Base-by-base conservation (phyloP, 2,888 invertebrate genomes). In the Clistopyga incitator region DNA sequence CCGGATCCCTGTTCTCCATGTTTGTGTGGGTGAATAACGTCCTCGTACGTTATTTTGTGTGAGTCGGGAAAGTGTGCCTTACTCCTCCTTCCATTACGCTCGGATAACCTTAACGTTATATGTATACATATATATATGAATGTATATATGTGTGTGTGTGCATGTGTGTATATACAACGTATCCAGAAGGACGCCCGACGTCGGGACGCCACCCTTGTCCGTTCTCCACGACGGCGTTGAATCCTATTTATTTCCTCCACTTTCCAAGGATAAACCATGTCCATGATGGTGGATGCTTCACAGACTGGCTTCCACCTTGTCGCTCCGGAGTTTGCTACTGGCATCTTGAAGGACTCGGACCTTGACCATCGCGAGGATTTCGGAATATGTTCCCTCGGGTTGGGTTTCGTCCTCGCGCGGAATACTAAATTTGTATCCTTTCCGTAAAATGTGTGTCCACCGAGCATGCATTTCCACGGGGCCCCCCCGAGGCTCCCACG, bases 161-260 rank as follows among this genome's bases (percentile, higher is more conserved):
- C 10, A 0, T 38, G 38, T 4, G 10, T 38, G 10, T 38, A 38
- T 38, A 38, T 38, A 38, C 1, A 38, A 38, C 45, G 81, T 84
- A 85, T 85, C 82, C 85, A 71, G 64, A 80, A 86, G 84, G 86
- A 11, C 25, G 2, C n/a, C 45, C 11, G 42, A 45, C 29, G 29
- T 25, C 34, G 56, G 52, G n/a, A 20, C 34, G 65, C 74, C 65
- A 29, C 67, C 72, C 80, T 82, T 65, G 23, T 54, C 65, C 68
- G 42, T 65, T 68, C 68, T 61, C 74, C 75, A 54, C 75, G 74
- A 82, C 79, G 71, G 75, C 79, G 52, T 82, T 81, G 85, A 89
- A 88, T 89, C 87, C 87, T 84, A 81, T 84, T 88, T 88, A 87
- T 87, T 85, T 85, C 84, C 83, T 79, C 82, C 76, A 68, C 86